Evolutionary conservation across 2,797 vertebrate species (phyloP).

Genomic region (Argya squamiceps): DNA sequence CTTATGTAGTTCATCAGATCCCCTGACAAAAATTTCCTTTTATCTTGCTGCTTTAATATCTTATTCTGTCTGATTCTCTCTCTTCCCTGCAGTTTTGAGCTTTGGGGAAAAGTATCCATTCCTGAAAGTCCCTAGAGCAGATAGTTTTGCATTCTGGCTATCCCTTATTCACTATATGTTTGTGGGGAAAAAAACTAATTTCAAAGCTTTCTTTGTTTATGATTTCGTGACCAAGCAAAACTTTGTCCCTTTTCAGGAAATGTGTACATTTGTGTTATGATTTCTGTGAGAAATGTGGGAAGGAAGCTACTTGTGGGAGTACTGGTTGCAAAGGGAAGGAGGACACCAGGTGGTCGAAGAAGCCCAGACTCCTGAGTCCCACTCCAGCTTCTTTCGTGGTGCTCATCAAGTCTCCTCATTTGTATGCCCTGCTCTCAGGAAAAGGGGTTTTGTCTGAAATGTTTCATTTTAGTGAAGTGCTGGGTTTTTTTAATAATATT

Average conservation of each 20-base stretch:
- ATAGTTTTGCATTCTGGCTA: neutral
- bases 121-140: neutral
- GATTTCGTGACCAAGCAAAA: neutral
- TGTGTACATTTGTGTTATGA: accelerated
- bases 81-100: neutral
- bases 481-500: neutral
- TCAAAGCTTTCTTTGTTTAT: neutral
- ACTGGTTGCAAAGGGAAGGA: neutral
- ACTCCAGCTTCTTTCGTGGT: accelerated
- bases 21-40: neutral
- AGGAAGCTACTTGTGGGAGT: neutral
- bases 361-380: neutral
- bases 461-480: neutral
- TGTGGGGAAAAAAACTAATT: neutral
- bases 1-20: neutral
- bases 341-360: neutral
- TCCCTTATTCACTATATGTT: neutral
- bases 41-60: neutral
- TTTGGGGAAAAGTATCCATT: neutral
- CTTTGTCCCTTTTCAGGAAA: neutral
- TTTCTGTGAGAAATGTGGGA: neutral
- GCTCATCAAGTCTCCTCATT: neutral
- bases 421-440: neutral
- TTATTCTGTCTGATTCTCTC: neutral
- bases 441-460: neutral